Percentiles rank a stretch among this genome's conserved stretches.
phyloP scores from a whole-genome alignment of 2,888 invertebrate genomes.

The Ditylenchus weischeri region DNA sequence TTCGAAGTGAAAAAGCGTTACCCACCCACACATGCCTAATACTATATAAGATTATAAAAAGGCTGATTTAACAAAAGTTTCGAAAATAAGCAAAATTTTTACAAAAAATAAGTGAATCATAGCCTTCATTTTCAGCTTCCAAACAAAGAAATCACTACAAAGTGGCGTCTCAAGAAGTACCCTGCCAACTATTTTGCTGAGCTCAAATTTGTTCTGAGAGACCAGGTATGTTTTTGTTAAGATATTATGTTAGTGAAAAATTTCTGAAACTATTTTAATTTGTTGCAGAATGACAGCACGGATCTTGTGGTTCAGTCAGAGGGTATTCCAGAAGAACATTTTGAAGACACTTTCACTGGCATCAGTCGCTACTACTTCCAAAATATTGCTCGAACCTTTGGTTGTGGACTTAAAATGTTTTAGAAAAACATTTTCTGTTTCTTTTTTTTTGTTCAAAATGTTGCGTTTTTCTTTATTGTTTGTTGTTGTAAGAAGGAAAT shows the following conservation, averaged over 20 bases:
- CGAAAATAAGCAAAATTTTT: too few relatives aligned
- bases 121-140: conserved; percentile 64
- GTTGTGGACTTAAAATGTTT: conserved; percentile 69
- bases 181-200: conserved; percentile 83
- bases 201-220: conserved; percentile 78
- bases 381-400: conserved; percentile 85
- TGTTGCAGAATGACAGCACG: conserved; percentile 71
- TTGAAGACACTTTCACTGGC: conserved; percentile 70
- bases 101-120: too few relatives aligned
- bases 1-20: too few relatives aligned
- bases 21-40: too few relatives aligned
- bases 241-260: not conserved
- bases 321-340: conserved; percentile 76
- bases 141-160: conserved; percentile 72
- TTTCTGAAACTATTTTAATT: conserved; percentile 1
- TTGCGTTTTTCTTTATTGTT: not conserved
- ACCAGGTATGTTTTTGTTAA: conserved; percentile 70
- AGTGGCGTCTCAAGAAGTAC: conserved; percentile 92
- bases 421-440: not conserved
- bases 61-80: too few relatives aligned
- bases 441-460: too few relatives aligned
- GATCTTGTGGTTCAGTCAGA: conserved; percentile 77
- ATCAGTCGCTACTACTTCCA: conserved; percentile 75
- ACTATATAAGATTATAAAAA: too few relatives aligned
- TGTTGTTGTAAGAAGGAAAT: not conserved